These are phyloP conservation scores for Papilio aristodemus DNA, from an alignment of 1,140 invertebrate species.

Conservation along the genomic window DNA sequence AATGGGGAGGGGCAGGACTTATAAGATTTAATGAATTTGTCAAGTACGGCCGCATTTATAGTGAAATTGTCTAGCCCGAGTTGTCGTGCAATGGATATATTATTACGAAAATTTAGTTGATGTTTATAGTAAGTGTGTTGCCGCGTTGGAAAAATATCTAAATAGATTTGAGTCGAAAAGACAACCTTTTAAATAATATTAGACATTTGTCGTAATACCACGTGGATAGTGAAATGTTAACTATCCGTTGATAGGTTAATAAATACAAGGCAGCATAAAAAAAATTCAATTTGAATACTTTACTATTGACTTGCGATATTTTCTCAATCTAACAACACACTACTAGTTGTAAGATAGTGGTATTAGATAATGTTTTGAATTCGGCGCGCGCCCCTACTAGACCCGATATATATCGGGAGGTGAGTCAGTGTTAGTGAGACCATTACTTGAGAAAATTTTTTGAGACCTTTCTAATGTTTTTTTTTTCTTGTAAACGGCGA, in stretches of 20 bases:
- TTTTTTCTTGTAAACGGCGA: conserved; percentile 36
- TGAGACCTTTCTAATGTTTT: conserved; percentile 46
- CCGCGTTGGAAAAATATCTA: background rate
- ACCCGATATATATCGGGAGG: conserved; percentile 19
- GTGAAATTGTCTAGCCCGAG: conserved; percentile 58
- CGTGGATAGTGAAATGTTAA: no score
- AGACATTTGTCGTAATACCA: no score
- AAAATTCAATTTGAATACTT: no score
- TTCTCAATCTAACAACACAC: background rate
- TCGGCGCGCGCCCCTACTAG: background rate
- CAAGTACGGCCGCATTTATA: conserved; percentile 50
- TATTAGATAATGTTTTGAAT: conserved; percentile 44
- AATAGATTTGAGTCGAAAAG: background rate
- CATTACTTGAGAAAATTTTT: conserved; percentile 40
- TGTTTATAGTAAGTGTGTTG: conserved; percentile 40
- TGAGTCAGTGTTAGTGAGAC: conserved; percentile 14
- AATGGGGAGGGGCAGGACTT: background rate
- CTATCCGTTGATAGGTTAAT: no score
- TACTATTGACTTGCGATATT: background rate
- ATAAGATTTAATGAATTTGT: conserved; percentile 65
- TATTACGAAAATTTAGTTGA: conserved; percentile 49
- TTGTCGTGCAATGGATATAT: conserved; percentile 49
- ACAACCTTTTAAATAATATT: background rate
- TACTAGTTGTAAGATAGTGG: conserved; percentile 60
- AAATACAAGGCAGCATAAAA: no score